Evolutionary conservation across 2,797 vertebrate genomes (phyloP), one percentile per base, ranked within the genome.

Genomic region (Bradypus variegatus): DNA sequence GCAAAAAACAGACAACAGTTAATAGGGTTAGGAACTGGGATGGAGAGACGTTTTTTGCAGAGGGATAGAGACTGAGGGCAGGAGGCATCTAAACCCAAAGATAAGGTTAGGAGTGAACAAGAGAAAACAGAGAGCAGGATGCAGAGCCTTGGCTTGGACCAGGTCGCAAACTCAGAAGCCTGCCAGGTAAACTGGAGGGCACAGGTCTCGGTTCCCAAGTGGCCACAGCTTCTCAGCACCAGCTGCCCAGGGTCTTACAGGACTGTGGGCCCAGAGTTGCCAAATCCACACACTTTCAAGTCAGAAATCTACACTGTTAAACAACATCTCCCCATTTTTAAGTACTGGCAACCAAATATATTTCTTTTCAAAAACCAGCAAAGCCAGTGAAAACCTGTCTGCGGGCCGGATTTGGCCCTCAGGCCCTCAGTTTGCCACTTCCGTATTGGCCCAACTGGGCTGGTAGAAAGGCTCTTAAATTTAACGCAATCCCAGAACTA

Each of bases 1-100:
- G 97, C 96, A 97, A 97, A 97, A 97, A 98, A 97, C 97, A 98
- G 97, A 98, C 97, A 98, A 97, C 91, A 96, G 97, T 98, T 98
- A 98, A 97, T 96, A 97, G 96, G 96, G 96, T 98, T 97, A 98
- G 97, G 96, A 97, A 94, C 94, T 67, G 94, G 97, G 96, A 96
- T 88, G 95, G 94, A 83, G 89, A 93, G 95, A 91, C 93, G n/a
- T 97, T 96, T 95, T 87, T 97, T 93, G 91, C 95, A 96, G 92
- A 96, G 95, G 93, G 80, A 89, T 77, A 87, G 94, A 92, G 86
- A 89, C 93, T 95, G 89, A 94, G 96, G 96, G 95, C 94, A 94
- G 91, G 96, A 96, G 93, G 94, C 95, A 96, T 96, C 97, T 97
- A 95, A 95, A 96, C 94, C 93, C 94, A 95, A 96, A 97, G 94